Base-by-base conservation (phyloP, 2,888 invertebrate species). In the Halictus quadricinctus region DNA sequence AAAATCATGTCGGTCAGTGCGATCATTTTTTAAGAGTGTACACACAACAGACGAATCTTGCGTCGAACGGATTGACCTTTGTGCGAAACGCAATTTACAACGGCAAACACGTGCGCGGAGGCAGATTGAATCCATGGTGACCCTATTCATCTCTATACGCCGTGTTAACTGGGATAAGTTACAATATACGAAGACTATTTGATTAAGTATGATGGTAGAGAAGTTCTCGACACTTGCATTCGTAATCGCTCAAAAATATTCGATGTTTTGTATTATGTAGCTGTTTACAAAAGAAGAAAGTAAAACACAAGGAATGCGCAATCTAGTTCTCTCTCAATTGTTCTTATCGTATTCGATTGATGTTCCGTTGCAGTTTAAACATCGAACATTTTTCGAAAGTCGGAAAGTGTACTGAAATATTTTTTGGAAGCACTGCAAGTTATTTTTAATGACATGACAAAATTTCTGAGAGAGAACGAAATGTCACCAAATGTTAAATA, bases 51-150 rank as follows among this genome's bases (percentile, higher is more conserved):
- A 74, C 72, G 29, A 72, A 76, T 73, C 83, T 84, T 79, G 29
- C 13, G 66, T 60, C 66, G 66, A 70, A 64, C 50, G 12, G 66
- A 86, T 81, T 86, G 76, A 86, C 85, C 84, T 78, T 81, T 80
- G 80, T 48, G 41, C 76, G 80, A 84, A 78, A 70, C 78, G 69
- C 72, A 79, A 80, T 86, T 84, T 77, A 25, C 58, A 48, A 66
- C 64, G 79, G 50, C 77, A 75, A 74, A 84, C 84, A 84, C 85
- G 84, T 84, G 85, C 58, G 66, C 78, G 73, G 72, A 81, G 72
- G 54, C 74, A 36, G 70, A 79, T 78, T 84, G 84, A 75, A 76
- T 84, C 72, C 76, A 76, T 25, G 13, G 76, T 79, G 85, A 86
- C 76, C 85, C 80, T 72, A 86, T 86, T 80, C 80, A 86, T 86